phyloP scores from a whole-genome alignment of 37 sponge, comb jelly and placozoan species.

The Agelas oroides region DNA sequence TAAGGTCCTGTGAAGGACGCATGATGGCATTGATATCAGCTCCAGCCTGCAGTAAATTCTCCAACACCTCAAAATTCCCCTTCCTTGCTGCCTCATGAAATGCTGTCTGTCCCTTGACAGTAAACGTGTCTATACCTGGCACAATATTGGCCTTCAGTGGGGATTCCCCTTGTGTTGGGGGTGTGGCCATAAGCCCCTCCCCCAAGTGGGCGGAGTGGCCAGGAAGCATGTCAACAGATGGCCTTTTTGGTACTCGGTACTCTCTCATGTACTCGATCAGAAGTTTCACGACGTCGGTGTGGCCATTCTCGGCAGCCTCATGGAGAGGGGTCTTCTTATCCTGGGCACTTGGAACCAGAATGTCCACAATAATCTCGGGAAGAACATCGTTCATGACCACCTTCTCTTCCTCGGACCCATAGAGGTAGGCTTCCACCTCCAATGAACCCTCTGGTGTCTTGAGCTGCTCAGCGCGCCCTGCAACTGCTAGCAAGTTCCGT shows the following conservation, averaged over 20 bases:
- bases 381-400: slow-evolving; percentile 22
- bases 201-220: no score
- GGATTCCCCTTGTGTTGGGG: no score
- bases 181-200: no score
- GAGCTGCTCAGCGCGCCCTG: slow-evolving; percentile 21
- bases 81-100: slow-evolving; percentile 77
- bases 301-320: slow-evolving; percentile 58
- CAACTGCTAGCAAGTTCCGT: slow-evolving; percentile 54
- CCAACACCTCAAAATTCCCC: slow-evolving; percentile 52
- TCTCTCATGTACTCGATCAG: slow-evolving; percentile 42
- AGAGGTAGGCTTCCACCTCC: slow-evolving; percentile 1
- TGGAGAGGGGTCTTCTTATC: slow-evolving; percentile 68
- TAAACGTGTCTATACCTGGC: slow-evolving; percentile 60
- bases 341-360: not conserved
- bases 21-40: slow-evolving; percentile 84
- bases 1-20: slow-evolving; percentile 60
- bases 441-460: not conserved
- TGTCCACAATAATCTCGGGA: slow-evolving; percentile 45
- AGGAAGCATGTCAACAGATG: no score
- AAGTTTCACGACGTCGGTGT: slow-evolving; percentile 50
- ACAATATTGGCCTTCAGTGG: not conserved
- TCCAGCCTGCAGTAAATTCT: slow-evolving; percentile 66
- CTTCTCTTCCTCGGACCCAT: not conserved
- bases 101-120: slow-evolving; percentile 57
- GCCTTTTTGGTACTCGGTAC: not conserved